Percentiles rank a stretch among this genome's conserved stretches.
Conservation (phyloP, 1,140 invertebrate genomes). For the Telenomus remus region DNA sequence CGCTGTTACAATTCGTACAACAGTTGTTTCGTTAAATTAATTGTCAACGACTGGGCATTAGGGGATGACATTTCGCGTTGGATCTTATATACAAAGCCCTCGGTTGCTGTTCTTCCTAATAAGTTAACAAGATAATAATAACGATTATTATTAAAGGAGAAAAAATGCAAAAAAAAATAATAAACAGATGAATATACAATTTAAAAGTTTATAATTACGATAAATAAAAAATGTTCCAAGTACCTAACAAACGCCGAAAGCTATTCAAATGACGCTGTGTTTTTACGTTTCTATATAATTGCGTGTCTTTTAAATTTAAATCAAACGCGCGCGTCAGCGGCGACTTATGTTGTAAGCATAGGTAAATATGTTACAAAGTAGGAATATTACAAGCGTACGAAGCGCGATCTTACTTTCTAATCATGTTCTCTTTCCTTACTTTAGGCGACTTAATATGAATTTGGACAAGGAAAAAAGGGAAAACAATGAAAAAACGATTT, state of each 20-base stretch:
- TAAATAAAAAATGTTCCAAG: constrained; percentile 49
- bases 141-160: background rate
- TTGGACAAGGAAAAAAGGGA: constrained; percentile 47
- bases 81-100: constrained; percentile 24
- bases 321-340: constrained; percentile 28
- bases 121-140: constrained; percentile 36
- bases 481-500: constrained; percentile 13
- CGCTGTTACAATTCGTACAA: constrained; percentile 60
- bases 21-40: constrained; percentile 27
- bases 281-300: constrained; percentile 28
- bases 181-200: constrained; percentile 1
- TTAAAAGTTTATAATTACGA: constrained; percentile 1
- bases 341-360: constrained; percentile 24
- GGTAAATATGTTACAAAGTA: constrained; percentile 5
- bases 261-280: constrained; percentile 51
- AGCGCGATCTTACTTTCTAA: constrained; percentile 7
- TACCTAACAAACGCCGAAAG: constrained; percentile 53
- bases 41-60: constrained; percentile 46
- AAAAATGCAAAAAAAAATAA: constrained; percentile 24
- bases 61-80: constrained; percentile 11
- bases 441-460: constrained; percentile 34
- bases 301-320: constrained; percentile 42
- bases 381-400: constrained; percentile 5
- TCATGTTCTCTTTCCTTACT: constrained; percentile 8
- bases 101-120: constrained; percentile 54